Conservation (phyloP, 37 sponge, comb jelly and placozoan genomes). For the Halichondria panicea region DNA sequence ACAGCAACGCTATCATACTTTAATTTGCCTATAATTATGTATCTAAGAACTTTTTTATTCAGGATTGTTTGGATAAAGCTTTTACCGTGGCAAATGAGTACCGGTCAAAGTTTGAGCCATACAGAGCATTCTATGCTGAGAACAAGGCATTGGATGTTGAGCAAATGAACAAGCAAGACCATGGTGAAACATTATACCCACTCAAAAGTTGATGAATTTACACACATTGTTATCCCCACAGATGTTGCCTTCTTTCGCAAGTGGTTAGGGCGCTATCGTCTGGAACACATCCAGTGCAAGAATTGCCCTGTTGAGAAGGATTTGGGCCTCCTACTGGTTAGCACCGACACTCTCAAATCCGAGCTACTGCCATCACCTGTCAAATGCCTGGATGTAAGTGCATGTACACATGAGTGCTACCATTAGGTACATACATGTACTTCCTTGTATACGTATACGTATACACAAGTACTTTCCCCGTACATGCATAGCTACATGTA, state of each 20-base stretch:
- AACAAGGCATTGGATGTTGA: constrained; percentile 82
- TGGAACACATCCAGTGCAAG: constrained; percentile 81
- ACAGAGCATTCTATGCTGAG: constrained; percentile 76
- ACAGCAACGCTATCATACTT: no score
- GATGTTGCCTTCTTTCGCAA: constrained; percentile 87
- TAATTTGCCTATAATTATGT: no score
- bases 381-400: constrained; percentile 82
- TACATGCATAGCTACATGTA: not conserved
- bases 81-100: constrained; percentile 86
- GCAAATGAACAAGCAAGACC: constrained; percentile 68
- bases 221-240: constrained; percentile 8
- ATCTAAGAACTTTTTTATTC: no score
- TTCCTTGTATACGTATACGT: no score
- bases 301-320: constrained; percentile 73
- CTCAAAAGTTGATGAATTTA: not conserved
- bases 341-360: constrained; percentile 72
- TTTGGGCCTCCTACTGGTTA: constrained; percentile 85
- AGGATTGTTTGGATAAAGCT: constrained; percentile 65
- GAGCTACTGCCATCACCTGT: constrained; percentile 90
- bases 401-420: not conserved
- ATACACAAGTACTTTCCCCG: not conserved
- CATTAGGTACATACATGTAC: not conserved
- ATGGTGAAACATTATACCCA: constrained; percentile 56
- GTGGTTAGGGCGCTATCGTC: constrained; percentile 79
- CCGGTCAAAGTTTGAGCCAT: constrained; percentile 90